A percentile compares a stretch with the other conserved stretches of the same genome.
phyloP scores from a whole-genome alignment of 2,113 vertebrate species.

The Opisthocomus hoazin region DNA sequence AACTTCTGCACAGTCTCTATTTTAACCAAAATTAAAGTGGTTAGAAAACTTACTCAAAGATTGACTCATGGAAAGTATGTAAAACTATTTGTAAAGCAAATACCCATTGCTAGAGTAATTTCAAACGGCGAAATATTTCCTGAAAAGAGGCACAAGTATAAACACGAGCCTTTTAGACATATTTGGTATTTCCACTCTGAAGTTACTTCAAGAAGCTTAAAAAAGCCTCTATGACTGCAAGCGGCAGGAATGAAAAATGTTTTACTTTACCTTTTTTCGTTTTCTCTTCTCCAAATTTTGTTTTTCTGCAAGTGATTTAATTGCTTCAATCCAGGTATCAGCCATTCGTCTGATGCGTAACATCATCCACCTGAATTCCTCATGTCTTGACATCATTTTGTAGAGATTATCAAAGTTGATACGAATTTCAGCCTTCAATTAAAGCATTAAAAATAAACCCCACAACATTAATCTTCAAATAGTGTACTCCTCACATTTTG shows the following conservation, averaged over 20 bases:
- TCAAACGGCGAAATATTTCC: background rate
- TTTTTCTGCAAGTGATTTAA: slow-evolving; percentile 88
- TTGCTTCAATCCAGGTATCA: slow-evolving; percentile 89
- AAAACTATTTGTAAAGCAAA: background rate
- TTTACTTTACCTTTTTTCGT: slow-evolving; percentile 85
- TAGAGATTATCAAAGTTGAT: slow-evolving; percentile 91
- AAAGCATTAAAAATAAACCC: background rate
- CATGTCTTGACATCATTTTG: slow-evolving; percentile 89
- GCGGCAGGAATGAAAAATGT: background rate
- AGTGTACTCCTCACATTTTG: too few relatives aligned
- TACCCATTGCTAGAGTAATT: background rate
- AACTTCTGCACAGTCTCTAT: background rate
- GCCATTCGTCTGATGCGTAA: slow-evolving; percentile 94
- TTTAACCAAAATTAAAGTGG: background rate
- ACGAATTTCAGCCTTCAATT: slow-evolving; percentile 84
- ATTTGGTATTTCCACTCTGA: background rate
- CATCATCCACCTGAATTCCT: slow-evolving; percentile 99
- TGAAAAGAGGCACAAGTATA: background rate
- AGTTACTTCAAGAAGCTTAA: background rate
- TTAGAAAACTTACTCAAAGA: background rate
- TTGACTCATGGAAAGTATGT: fast-evolving
- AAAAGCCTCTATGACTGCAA: background rate
- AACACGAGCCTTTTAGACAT: fast-evolving
- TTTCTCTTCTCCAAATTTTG: slow-evolving; percentile 88
- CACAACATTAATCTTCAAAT: background rate